Percentiles rank a stretch among this genome's conserved stretches.
Evolutionary conservation across 2,113 vertebrate species (phyloP).

Genomic region (Oxygymnocypris stewartii): DNA sequence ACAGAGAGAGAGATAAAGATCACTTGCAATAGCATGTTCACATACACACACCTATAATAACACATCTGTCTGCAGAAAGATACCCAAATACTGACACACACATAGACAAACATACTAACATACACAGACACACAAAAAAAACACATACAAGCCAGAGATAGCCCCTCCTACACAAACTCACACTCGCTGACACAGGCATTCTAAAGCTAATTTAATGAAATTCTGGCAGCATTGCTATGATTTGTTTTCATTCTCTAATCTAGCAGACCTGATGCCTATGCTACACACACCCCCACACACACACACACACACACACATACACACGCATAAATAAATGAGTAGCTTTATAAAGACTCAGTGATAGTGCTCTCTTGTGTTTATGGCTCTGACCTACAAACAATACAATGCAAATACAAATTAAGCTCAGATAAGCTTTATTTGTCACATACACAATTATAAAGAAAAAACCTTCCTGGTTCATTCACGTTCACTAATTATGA

Average conservation of each 20-base stretch:
- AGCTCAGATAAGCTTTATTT: too few species aligned
- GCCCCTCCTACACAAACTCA: slow-evolving; percentile 30
- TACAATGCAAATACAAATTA: too few species aligned
- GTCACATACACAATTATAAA: too few species aligned
- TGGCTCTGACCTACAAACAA: background rate
- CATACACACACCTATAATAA: slow-evolving; percentile 11
- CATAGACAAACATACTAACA: background rate
- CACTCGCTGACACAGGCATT: slow-evolving; percentile 29
- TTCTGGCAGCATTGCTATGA: slow-evolving; percentile 60
- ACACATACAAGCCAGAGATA: background rate
- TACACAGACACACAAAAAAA: background rate
- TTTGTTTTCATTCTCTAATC: slow-evolving; percentile 67
- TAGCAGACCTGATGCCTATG: slow-evolving; percentile 59
- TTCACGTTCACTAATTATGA: background rate
- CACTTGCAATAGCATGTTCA: background rate
- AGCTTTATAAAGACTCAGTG: slow-evolving; percentile 40
- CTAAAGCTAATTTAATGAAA: slow-evolving; percentile 58
- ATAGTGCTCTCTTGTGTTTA: background rate
- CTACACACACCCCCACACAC: slow-evolving; percentile 59
- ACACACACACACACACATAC: background rate
- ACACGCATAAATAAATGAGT: slow-evolving; percentile 57
- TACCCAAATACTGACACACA: background rate
- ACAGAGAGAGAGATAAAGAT: slow-evolving; percentile 1
- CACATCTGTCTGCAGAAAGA: background rate
- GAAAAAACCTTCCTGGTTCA: background rate